phyloP scores from a whole-genome alignment of 1,140 invertebrate genomes.

The Eciton burchellii region DNA sequence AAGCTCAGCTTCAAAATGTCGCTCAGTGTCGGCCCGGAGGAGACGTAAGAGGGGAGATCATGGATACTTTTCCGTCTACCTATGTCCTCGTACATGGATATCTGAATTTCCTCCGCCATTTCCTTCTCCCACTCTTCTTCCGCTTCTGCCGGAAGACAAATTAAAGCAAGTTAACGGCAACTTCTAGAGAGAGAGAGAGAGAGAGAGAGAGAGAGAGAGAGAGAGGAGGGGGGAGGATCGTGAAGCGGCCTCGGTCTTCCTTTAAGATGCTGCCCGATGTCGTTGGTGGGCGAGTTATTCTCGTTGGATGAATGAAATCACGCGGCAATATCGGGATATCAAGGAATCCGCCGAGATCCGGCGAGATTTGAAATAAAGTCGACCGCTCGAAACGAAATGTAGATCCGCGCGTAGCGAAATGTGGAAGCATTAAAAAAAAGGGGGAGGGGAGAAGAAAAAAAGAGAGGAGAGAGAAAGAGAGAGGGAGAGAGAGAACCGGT shows the following conservation, averaged over 20 bases:
- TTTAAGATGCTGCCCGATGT: too few species aligned
- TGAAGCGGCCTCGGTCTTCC: too few species aligned
- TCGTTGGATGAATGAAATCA: background rate
- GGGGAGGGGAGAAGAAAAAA: too few species aligned
- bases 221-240: too few species aligned
- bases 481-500: background rate
- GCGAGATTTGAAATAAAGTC: background rate
- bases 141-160: background rate
- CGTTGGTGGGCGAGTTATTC: too few species aligned
- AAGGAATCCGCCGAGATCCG: background rate
- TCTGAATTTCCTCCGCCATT: constrained; percentile 39
- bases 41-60: constrained; percentile 64
- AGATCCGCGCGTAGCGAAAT: too few species aligned
- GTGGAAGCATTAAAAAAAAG: too few species aligned
- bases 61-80: constrained; percentile 71
- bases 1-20: constrained; percentile 54
- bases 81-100: constrained; percentile 33
- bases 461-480: background rate
- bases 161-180: background rate
- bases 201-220: too few species aligned
- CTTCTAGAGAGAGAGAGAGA: background rate
- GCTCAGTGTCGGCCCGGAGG: constrained; percentile 41
- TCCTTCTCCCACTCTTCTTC: constrained; percentile 60
- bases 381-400: too few species aligned
- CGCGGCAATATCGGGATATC: background rate